Evolutionary conservation across 2,797 vertebrate genomes (phyloP), one percentile per base, ranked within the genome.

Genomic region (Melanotaenia trifasciata): DNA sequence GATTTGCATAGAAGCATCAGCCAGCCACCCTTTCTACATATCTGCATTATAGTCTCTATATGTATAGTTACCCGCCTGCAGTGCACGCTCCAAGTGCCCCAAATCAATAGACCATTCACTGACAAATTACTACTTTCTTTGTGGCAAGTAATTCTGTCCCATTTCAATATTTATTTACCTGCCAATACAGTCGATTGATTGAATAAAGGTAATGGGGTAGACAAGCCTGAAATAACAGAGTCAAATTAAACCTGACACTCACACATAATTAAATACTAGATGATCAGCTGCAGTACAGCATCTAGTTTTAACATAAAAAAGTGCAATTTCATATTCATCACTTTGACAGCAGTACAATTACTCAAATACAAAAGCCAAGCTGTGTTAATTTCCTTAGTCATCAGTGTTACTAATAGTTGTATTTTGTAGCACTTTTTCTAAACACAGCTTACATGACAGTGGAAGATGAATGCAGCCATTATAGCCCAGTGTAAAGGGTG

Each of bases 101-200:
- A 61, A 67, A 90, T 90, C 86, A 77, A 87, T 90, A 80, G 33
- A 70, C 77, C 76, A 81, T 86, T 86, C 79, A 59, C 89, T 90
- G 88, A 84, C 71, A 81, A 92, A 91, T 83, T 73, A 80, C 70
- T 77, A 74, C 66, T 72, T 89, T 90, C 72, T 84, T 76, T 80
- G 79, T 76, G 68, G 70, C 65, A 86, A 77, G 83, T 89, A 87
- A 87, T 85, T 70, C 67, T 85, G 80, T 81, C 68, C 67, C 74
- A 71, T 77, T 73, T 83, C 72, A 70, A 64, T 84, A 81, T 88
- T 89, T 90, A 85, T 87, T 58, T 59, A 9, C 67, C 28, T 85
- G 75, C 65, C 90, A 73, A 84, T 88, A 83, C 53, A 54, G 45
- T 64, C 72, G 80, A 84, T 85, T 85, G 78, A 83, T 79, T 67